Percentiles rank a stretch among this genome's conserved stretches.
These are phyloP conservation scores for Cercopithecus mona DNA, from an alignment of 2,113 vertebrate genomes.

Conservation along the genomic window DNA sequence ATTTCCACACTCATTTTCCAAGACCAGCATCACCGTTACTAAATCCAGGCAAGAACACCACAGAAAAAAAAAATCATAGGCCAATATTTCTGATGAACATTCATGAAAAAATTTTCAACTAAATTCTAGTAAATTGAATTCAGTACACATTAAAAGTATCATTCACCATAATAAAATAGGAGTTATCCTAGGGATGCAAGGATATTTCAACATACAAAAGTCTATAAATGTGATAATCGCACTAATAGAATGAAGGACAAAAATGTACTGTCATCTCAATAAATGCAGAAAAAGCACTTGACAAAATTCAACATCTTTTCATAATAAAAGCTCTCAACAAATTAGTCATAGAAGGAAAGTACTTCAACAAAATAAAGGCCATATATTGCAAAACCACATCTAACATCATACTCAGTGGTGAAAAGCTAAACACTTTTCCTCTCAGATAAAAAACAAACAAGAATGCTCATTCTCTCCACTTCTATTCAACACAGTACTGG, in stretches of 20 bases:
- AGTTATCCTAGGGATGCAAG: not conserved
- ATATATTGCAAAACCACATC: not conserved
- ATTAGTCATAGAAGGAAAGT: not conserved
- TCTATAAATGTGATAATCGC: not conserved
- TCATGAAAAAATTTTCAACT: not conserved
- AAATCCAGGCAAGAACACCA: not conserved
- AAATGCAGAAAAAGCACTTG: not conserved
- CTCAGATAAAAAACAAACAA: not conserved
- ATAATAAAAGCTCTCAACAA: not conserved
- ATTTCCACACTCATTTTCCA: not conserved
- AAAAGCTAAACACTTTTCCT: not conserved
- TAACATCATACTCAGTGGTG: not conserved
- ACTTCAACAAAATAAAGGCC: not conserved
- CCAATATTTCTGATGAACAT: not conserved
- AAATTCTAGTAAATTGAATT: not conserved
- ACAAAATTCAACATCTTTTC: not conserved
- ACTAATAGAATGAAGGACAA: not conserved
- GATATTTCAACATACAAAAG: not conserved
- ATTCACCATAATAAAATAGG: not conserved
- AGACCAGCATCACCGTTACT: not conserved
- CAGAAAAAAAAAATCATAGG: not conserved
- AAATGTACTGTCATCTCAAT: not conserved
- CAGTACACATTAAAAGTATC: not conserved
- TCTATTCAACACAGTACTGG: not conserved
- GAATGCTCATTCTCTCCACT: not conserved